Evolutionary conservation across 2,888 invertebrate genomes (phyloP).

Genomic region (Agriopis leucophaearia): DNA sequence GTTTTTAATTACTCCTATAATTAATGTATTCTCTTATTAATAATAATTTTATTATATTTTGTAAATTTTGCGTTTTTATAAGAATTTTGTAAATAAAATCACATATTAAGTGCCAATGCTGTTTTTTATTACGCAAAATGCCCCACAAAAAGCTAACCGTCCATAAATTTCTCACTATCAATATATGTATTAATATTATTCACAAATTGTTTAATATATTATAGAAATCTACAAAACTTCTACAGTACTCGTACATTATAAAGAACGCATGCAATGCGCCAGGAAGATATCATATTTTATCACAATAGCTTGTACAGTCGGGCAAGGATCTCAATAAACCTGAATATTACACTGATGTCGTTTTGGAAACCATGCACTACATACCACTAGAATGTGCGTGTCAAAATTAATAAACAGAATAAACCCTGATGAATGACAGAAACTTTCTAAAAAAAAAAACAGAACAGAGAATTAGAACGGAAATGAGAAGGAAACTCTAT

Average conservation of each 20-base stretch:
- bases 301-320: slow-evolving; percentile 62
- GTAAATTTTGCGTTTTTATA: slow-evolving; percentile 21
- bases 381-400: too few species aligned
- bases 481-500: too few species aligned
- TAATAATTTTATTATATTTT: not conserved
- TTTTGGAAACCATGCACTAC: too few species aligned
- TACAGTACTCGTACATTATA: slow-evolving; percentile 45
- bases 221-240: slow-evolving; percentile 49
- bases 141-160: slow-evolving; percentile 84
- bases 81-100: slow-evolving; percentile 62
- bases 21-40: not conserved
- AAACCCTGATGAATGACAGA: too few species aligned
- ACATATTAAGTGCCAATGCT: slow-evolving; percentile 73
- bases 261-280: slow-evolving; percentile 25
- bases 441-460: too few species aligned
- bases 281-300: slow-evolving; percentile 66
- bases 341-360: not conserved
- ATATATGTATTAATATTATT: slow-evolving; percentile 57
- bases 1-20: not conserved
- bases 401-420: too few species aligned
- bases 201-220: slow-evolving; percentile 68
- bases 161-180: slow-evolving; percentile 77
- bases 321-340: not conserved
- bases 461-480: too few species aligned
- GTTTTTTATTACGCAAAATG: slow-evolving; percentile 82